Conservation (phyloP, 2,888 invertebrate genomes). For the Drosophila multiciliata region DNA sequence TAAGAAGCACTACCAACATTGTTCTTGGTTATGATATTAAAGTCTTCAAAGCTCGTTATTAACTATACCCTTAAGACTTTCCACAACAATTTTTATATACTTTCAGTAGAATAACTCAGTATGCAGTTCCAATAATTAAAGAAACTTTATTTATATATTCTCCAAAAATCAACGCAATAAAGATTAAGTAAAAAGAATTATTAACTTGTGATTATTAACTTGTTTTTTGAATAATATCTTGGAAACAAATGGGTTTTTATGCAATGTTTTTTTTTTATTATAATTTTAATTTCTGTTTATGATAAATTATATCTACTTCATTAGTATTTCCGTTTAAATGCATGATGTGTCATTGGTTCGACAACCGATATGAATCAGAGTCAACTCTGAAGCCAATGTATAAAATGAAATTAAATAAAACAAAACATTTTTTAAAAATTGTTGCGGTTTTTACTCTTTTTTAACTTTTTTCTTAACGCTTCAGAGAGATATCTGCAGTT, state of each 20-base stretch:
- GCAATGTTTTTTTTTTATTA: neutral
- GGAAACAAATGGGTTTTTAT: neutral
- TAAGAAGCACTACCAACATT: neutral
- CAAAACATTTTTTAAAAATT: neutral
- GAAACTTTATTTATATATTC: neutral
- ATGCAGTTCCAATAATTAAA: neutral
- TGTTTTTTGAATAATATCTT: neutral
- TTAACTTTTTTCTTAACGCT: too few relatives aligned
- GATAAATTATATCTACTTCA: too few relatives aligned
- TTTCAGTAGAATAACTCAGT: neutral
- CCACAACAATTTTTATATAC: neutral
- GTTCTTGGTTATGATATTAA: neutral
- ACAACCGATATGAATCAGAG: constrained; percentile 29
- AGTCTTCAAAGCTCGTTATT: neutral
- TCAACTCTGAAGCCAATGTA: neutral
- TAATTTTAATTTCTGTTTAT: neutral
- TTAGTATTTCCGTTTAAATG: neutral
- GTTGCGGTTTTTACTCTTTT: neutral
- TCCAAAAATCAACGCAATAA: neutral
- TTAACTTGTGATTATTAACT: neutral
- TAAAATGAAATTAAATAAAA: neutral
- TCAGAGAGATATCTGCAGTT: neutral
- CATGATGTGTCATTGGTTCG: constrained; percentile 12
- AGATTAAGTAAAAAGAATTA: neutral
- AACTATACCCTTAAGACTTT: neutral